Base-by-base conservation (phyloP, 1,140 invertebrate genomes). In the Drosophila leontia region DNA sequence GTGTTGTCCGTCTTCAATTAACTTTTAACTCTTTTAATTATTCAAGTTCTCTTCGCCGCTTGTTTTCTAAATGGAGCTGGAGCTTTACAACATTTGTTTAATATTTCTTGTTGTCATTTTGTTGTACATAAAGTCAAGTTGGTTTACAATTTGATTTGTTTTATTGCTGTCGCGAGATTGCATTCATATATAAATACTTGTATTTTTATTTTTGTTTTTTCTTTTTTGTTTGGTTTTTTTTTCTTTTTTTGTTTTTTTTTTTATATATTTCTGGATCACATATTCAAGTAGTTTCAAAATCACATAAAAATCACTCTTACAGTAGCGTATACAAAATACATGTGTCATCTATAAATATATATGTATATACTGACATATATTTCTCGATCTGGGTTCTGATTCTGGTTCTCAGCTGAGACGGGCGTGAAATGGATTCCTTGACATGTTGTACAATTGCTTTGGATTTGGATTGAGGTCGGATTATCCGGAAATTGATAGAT, bases 241-340 rank as follows among this genome's bases (percentile, higher is more conserved):
- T 37, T 56, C 64, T 13, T 59, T 65, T 64, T 35, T 41, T 57
- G 63, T 37, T 57, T 64, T 58, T 67, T 47, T 63, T 45, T 47
- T 76, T 81, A 79, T 63, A 81, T 91, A 69, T 80, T 88, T 81
- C 63, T 88, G 85, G 85, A 88, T 88, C 85, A 88, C 85, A 88
- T 88, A 88, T 88, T 88, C 85, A 88, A 88, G 85, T 88, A 88
- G 85, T 88, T 88, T 88, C 85, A 91, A 90, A 90, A 90, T 90
- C 86, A 90, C 86, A 90, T 90, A 91, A 90, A 87, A 90, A 91
- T 90, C 86, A 90, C 86, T 90, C 86, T 91, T 90, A 86, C 80
- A 91, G 77, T 91, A 91, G 87, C 87, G 87, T 91, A 91, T 91
- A 91, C 87, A 91, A 91, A 91, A 91, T 91, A 91, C 79, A 91